A percentile compares a stretch with the other conserved stretches of the same genome.
phyloP scores from a whole-genome alignment of 2,797 vertebrate genomes.

The Cynopterus sphinx region DNA sequence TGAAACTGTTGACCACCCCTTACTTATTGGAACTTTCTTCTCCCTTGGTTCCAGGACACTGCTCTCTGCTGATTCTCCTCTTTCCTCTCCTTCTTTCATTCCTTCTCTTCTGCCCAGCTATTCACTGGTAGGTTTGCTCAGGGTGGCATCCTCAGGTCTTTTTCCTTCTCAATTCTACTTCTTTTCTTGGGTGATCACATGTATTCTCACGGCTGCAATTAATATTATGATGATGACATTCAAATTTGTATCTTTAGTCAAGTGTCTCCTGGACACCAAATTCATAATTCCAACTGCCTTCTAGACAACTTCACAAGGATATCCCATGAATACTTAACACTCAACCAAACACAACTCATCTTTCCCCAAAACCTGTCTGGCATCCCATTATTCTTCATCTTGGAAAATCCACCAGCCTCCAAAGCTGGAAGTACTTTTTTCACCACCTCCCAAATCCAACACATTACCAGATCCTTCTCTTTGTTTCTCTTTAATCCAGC shows the following conservation, averaged over 20 bases:
- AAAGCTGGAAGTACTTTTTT: background rate
- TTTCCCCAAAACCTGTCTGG: background rate
- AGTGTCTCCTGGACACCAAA: slow-evolving; percentile 7
- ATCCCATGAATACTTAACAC: background rate
- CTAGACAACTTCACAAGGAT: background rate
- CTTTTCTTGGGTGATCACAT: background rate
- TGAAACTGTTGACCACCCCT: background rate
- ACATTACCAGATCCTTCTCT: background rate
- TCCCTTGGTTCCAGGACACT: background rate
- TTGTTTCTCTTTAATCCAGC: background rate
- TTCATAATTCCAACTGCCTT: background rate
- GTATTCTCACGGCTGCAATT: slow-evolving; percentile 1
- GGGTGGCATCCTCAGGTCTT: background rate
- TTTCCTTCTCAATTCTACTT: slow-evolving; percentile 26
- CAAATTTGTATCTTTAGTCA: background rate
- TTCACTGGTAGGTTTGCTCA: background rate
- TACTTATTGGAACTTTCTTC: background rate
- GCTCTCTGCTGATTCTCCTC: background rate
- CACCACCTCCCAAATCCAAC: background rate
- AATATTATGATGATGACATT: slow-evolving; percentile 4
- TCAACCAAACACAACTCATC: background rate
- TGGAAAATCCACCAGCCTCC: background rate
- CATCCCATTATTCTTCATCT: background rate
- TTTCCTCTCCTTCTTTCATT: background rate
- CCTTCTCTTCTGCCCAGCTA: slow-evolving; percentile 27